These are phyloP conservation scores for Podarcis muralis DNA, from an alignment of 2,113 vertebrate species.

Conservation along the genomic window DNA sequence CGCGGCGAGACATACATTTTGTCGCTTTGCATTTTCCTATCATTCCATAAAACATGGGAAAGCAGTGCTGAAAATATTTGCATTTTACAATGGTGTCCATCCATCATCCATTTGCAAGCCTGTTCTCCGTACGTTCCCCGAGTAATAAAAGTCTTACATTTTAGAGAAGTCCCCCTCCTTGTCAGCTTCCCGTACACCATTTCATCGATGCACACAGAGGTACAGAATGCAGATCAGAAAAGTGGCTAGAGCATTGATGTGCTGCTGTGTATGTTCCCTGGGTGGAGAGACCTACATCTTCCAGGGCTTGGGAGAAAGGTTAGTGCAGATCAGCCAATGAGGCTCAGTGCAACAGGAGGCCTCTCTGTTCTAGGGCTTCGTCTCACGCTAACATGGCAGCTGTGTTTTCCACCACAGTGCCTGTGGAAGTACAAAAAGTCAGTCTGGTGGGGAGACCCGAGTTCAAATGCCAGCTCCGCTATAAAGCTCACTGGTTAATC, in stretches of 20 bases:
- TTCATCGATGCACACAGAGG: background rate
- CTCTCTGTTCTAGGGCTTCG: background rate
- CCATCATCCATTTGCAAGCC: slow-evolving; percentile 55
- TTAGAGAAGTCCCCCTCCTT: slow-evolving; percentile 2
- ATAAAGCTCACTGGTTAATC: background rate
- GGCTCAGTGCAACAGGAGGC: background rate
- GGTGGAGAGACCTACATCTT: background rate
- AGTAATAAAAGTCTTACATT: slow-evolving; percentile 55
- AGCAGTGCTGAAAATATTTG: slow-evolving; percentile 40
- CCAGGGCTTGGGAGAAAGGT: background rate
- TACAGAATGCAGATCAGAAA: background rate
- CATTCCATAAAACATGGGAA: slow-evolving; percentile 37
- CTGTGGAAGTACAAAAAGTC: background rate
- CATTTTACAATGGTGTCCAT: slow-evolving; percentile 59
- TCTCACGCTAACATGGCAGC: background rate
- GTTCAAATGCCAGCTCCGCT: background rate
- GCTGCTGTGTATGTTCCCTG: background rate
- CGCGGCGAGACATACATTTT: slow-evolving; percentile 41
- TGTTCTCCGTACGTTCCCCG: slow-evolving; percentile 48
- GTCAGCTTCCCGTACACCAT: background rate
- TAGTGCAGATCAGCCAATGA: background rate
- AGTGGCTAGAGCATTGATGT: background rate
- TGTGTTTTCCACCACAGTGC: background rate
- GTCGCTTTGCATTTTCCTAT: slow-evolving; percentile 45
- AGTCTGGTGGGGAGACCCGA: background rate